A percentile compares a stretch with the other conserved stretches of the same genome.
Conservation (phyloP, 2,888 invertebrate genomes). For the Papilio gigon region DNA sequence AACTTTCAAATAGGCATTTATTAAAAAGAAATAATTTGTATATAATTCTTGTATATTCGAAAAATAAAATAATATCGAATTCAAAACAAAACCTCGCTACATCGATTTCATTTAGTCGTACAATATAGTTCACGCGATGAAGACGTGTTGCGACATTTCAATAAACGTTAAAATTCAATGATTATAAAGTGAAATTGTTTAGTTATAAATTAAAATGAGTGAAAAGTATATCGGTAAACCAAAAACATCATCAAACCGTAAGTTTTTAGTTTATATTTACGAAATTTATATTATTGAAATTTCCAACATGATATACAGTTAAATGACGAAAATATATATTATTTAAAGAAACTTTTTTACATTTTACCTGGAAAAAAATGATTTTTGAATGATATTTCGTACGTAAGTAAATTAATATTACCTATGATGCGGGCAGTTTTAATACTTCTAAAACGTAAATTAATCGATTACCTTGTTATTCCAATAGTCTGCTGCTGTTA, state of each 20-base stretch:
- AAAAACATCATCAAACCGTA: conserved; percentile 65
- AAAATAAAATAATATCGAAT: conserved; percentile 5
- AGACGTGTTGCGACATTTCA: conserved; percentile 2
- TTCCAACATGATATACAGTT: neutral
- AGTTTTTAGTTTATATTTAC: conserved; percentile 46
- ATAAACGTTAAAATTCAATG: neutral
- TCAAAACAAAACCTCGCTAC: conserved; percentile 13
- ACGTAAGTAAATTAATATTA: too few relatives aligned
- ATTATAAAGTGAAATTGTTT: conserved; percentile 1
- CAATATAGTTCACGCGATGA: neutral
- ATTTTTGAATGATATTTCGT: neutral
- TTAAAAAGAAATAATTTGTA: conserved; percentile 8
- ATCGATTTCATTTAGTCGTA: conserved; percentile 8
- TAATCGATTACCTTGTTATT: neutral
- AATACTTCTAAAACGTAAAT: neutral
- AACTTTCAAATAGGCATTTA: neutral
- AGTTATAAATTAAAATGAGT: conserved; percentile 10
- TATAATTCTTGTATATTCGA: conserved; percentile 1
- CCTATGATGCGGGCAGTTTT: too few relatives aligned
- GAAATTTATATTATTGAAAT: neutral
- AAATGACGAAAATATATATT: too few relatives aligned
- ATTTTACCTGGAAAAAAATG: neutral
- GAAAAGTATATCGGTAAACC: conserved; percentile 61
- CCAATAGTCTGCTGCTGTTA: neutral
- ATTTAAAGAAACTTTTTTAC: too few relatives aligned